Base-by-base conservation (phyloP, 2,888 invertebrate species). In the Chloromyia formosa region DNA sequence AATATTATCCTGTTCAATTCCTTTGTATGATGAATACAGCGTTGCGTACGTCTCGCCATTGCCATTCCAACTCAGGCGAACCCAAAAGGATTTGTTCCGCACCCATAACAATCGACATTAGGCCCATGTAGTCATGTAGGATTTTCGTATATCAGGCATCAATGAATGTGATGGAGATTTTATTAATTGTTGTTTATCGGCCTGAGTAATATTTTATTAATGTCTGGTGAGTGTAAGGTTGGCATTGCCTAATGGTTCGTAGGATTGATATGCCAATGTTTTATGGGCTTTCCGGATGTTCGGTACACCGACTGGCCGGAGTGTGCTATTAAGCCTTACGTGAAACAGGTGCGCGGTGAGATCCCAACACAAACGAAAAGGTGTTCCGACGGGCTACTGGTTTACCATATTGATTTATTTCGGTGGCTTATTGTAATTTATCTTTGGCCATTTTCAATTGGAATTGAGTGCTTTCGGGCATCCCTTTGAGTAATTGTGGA, bases 131-230 rank as follows among this genome's bases (percentile, higher is more conserved):
- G 49, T 35, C 27, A 7, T 35, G 27, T 35, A 35, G 27, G 7
- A 35, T 35, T 35, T 35, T 35, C 14, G 9, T 10, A 16, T 66
- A 45, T 66, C 66, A 22, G 66, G 20, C 35, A 49, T 66, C 66
- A 45, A 66, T 62, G 27, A 35, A 23, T 40, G 62, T 49, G 45
- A 35, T 66, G 45, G 66, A 66, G 45, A 66, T 66, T 66, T 66
- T 66, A 66, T 66, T 66, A 49, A 66, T 66, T 66, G 66, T 66
- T 66, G 66, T 66, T 66, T 66, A 66, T 66, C 66, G 66, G 66
- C 49, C 35, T 20, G 42, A 45, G 35, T 49, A 66, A 66, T 66
- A 66, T 66, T 66, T 66, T 66, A 66, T 66, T 66, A 49, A 66
- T 66, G 66, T 18, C 14, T 12, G 20, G 18, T 66, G 66, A 42